These are phyloP conservation scores for Onychomys leucogaster DNA, from an alignment of 2,797 vertebrate genomes.

Conservation along the genomic window DNA sequence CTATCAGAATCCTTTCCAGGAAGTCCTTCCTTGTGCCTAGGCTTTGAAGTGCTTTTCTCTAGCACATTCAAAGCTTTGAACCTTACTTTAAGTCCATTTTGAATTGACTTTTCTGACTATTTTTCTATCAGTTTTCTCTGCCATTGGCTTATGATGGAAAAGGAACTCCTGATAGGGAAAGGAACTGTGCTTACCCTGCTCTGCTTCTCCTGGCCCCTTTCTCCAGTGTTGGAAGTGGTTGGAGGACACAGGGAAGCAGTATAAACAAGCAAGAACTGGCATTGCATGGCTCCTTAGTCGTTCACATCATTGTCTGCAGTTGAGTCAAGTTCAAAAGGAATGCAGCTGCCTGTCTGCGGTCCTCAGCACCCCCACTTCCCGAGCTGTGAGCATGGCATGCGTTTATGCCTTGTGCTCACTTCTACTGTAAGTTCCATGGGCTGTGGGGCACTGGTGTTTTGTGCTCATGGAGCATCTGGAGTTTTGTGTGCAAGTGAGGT, in stretches of 20 bases:
- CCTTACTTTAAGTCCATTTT: background rate
- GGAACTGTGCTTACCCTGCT: rapidly evolving
- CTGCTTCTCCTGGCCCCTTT: background rate
- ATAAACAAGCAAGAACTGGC: background rate
- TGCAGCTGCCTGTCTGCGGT: too few species aligned
- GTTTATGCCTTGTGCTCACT: background rate
- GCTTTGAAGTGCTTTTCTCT: background rate
- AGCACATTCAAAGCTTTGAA: background rate
- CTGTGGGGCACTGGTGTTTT: background rate
- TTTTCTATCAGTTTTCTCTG: background rate
- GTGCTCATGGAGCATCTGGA: background rate
- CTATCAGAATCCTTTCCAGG: background rate
- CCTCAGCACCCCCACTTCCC: background rate
- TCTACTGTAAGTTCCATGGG: background rate
- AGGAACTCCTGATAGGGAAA: background rate
- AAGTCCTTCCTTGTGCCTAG: background rate
- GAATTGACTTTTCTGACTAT: background rate
- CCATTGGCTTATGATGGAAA: too few species aligned
- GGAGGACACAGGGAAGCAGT: background rate
- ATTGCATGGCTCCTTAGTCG: background rate
- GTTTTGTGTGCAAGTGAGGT: background rate
- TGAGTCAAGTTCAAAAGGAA: background rate
- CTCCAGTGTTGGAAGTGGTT: background rate
- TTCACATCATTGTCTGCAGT: background rate
- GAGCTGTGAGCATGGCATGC: background rate